Percentiles rank a stretch among this genome's conserved stretches.
Conservation (phyloP, 2,888 invertebrate genomes). For the Platycnemis pennipes region DNA sequence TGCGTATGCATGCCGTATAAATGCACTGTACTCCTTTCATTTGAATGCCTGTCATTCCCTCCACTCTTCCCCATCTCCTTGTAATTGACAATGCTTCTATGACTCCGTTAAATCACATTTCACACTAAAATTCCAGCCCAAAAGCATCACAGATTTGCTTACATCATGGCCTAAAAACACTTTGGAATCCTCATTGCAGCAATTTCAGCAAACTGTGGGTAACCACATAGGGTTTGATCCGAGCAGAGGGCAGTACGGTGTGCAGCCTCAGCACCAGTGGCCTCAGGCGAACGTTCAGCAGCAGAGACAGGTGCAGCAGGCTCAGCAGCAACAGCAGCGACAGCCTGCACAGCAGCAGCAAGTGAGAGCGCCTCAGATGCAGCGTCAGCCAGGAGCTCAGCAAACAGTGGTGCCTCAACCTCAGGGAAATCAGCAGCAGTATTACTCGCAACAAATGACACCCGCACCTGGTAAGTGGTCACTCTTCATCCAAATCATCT, state of each 20-base stretch:
- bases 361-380: constrained; percentile 79
- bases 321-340: constrained; percentile 77
- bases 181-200: constrained; percentile 83
- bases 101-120: too few species aligned
- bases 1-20: too few species aligned
- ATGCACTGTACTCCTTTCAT: too few species aligned
- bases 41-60: too few species aligned
- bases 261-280: constrained; percentile 76
- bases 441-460: constrained; percentile 76
- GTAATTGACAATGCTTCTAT: too few species aligned
- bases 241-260: constrained; percentile 78
- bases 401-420: constrained; percentile 38
- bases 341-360: constrained; percentile 75
- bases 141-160: too few species aligned
- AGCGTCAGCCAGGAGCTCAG: constrained; percentile 76
- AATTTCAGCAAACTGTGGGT: constrained; percentile 79
- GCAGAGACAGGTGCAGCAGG: constrained; percentile 80
- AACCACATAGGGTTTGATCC: constrained; percentile 70
- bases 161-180: too few species aligned
- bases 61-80: too few species aligned
- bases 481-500: too few species aligned
- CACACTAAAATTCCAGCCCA: too few species aligned
- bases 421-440: constrained; percentile 75
- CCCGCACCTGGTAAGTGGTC: constrained; percentile 73
- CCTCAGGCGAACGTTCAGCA: constrained; percentile 77